Evolutionary conservation across 2,888 invertebrate genomes (phyloP).

Genomic region (Polydrusus tereticollis): DNA sequence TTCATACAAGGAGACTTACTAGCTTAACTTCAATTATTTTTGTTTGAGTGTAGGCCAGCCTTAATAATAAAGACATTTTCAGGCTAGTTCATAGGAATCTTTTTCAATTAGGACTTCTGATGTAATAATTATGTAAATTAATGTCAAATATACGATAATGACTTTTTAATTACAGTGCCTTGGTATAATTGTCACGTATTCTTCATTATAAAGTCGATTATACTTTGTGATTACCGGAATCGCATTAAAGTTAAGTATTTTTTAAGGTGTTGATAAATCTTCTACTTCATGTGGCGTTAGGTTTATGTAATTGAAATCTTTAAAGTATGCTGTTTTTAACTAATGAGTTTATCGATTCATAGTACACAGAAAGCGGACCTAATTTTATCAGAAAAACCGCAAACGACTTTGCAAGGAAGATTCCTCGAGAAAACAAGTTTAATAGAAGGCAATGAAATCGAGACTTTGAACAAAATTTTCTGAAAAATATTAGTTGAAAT

Average conservation of each 20-base stretch:
- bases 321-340: background rate
- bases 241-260: background rate
- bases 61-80: background rate
- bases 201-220: background rate
- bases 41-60: background rate
- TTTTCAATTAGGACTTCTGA: background rate
- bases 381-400: no score
- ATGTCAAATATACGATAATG: background rate
- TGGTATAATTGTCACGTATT: slow-evolving; percentile 1
- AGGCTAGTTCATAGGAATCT: background rate
- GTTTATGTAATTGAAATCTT: background rate
- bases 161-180: background rate
- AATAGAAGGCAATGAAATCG: no score
- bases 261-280: background rate
- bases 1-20: no score
- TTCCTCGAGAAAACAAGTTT: no score
- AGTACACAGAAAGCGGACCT: no score
- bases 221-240: background rate
- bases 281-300: background rate
- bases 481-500: no score
- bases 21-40: no score
- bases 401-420: no score
- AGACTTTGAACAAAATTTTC: no score
- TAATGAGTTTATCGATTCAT: background rate
- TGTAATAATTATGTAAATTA: slow-evolving; percentile 7